Conservation (phyloP, 2,797 vertebrate genomes). For the Parauchenoglanis ngamensis region DNA sequence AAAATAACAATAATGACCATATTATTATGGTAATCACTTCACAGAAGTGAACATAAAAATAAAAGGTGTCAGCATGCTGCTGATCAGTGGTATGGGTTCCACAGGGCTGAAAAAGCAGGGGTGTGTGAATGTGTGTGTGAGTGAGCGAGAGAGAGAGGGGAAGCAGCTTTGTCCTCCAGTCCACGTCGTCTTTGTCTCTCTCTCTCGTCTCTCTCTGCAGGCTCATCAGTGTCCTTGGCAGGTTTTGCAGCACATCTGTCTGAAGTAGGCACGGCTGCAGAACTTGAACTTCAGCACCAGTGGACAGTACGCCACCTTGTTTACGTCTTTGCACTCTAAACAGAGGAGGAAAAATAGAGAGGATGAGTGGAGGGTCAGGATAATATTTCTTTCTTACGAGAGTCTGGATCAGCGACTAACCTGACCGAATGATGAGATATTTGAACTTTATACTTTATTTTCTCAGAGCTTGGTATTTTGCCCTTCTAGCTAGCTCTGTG, state of each 20-base stretch:
- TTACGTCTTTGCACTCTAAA: conserved; percentile 99
- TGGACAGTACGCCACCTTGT: conserved; percentile 99
- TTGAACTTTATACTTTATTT: neutral
- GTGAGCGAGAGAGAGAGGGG: conserved; percentile 19
- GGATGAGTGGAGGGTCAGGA: conserved; percentile 2
- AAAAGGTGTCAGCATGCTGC: conserved; percentile 86
- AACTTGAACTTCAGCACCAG: conserved; percentile 99
- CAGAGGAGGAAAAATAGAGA: conserved; percentile 63
- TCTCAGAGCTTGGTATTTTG: neutral
- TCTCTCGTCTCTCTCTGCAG: conserved; percentile 60
- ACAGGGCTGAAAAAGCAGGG: conserved; percentile 77
- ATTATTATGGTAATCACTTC: conserved; percentile 89
- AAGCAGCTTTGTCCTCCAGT: conserved; percentile 38
- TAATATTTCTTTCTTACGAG: neutral
- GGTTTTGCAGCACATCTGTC: conserved; percentile 99
- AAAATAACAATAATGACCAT: conserved; percentile 76
- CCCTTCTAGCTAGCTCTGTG: no score
- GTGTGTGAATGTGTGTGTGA: conserved; percentile 9
- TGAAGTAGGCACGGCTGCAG: conserved; percentile 99
- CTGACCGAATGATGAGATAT: neutral
- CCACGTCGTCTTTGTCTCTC: conserved; percentile 46
- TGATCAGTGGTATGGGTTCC: conserved; percentile 97
- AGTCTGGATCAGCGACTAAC: neutral
- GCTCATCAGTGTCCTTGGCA: conserved; percentile 99
- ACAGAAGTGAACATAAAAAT: conserved; percentile 96